Evolutionary conservation across 2,797 vertebrate genomes (phyloP), one percentile per base, ranked within the genome.

Genomic region (Carduelis carduelis): DNA sequence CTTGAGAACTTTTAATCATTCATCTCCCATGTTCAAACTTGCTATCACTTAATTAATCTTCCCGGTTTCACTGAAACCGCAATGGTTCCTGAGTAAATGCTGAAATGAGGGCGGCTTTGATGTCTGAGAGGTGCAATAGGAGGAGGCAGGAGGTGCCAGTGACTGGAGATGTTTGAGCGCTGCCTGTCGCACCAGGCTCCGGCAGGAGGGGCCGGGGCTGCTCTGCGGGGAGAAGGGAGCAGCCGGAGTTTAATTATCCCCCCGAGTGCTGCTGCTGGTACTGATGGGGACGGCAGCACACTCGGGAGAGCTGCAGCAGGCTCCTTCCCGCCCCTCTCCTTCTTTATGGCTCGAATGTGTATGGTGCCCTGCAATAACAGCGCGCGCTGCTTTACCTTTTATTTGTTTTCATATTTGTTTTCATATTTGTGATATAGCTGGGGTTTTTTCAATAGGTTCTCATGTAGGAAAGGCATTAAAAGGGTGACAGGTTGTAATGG

Each of bases 1-100:
- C 82, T 88, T 86, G 95, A 93, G 90, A 93, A 96, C 84, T 94
- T 92, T 72, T 89, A 96, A 95, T 96, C 92, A 91, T 97, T 92
- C 85, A 89, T 93, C 82, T 91, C 65, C 60, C 63, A 4, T 41
- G 43, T 69, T 88, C 65, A 81, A 81, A 92, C 82, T 91, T 83
- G 55, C 79, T 94, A 88, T 96, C 89, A 80, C 83, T 93, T 94
- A 91, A 96, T 95, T 95, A 92, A 89, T 89, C 94, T 95, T 81
- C 22, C 37, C 47, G 27, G 76, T 85, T 90, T 66, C 93, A 57
- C 56, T 39, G 64, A 81, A 86, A 65, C 52, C 86, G 83, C 84
- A 60, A 16, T 15, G 61, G 39, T 50, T 79, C 46, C 60, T 75
- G 61, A 90, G 74, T 75, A 89, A 89, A 92, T 53, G 89, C 87